A percentile compares a stretch with the other conserved stretches of the same genome.
These are phyloP conservation scores for Manacus vitellinus DNA, from an alignment of 2,113 vertebrate species.

Conservation along the genomic window DNA sequence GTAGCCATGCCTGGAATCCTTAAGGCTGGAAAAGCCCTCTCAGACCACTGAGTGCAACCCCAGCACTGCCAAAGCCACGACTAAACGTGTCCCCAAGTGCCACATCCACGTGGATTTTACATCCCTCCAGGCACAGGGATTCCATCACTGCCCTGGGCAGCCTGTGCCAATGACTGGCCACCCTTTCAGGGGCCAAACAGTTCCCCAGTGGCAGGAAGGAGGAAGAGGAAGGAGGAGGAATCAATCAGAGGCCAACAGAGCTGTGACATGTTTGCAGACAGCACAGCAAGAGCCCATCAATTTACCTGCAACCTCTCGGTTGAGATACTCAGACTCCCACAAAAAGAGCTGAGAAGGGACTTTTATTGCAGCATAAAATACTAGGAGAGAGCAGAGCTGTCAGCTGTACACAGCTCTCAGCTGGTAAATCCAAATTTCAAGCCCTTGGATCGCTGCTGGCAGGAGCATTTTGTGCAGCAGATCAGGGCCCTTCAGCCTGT, in stretches of 20 bases:
- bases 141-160: background rate
- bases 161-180: background rate
- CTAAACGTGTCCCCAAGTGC: background rate
- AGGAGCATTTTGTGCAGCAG: background rate
- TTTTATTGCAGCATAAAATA: background rate
- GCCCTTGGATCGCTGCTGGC: background rate
- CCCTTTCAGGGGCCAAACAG: background rate
- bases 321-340: fast-evolving
- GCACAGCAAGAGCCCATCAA: fast-evolving
- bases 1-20: background rate
- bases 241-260: fast-evolving
- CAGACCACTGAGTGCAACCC: fast-evolving
- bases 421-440: background rate
- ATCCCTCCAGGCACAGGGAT: background rate
- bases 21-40: background rate
- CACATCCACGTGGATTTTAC: background rate
- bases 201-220: fast-evolving
- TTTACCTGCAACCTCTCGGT: fast-evolving
- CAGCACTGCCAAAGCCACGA: background rate
- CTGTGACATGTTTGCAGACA: background rate
- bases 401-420: background rate
- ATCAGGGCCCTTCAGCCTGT: background rate
- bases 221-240: background rate
- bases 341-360: background rate
- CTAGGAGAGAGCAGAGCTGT: background rate